Evolutionary conservation across 2,888 invertebrate genomes (phyloP).

Genomic region (Phyto melanocephala): DNA sequence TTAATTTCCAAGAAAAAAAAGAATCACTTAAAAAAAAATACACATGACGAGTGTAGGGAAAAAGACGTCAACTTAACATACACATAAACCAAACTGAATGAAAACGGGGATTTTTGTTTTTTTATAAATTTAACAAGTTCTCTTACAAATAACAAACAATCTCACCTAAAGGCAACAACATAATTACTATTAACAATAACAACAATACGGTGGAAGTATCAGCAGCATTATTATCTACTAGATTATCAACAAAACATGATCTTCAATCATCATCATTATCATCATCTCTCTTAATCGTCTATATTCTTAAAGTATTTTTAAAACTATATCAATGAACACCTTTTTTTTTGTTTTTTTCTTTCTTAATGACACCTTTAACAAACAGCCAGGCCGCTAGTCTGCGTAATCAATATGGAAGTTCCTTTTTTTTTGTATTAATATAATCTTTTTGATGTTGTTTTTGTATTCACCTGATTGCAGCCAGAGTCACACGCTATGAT

Average conservation of each 20-base stretch:
- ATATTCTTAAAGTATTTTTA: slow-evolving; percentile 20
- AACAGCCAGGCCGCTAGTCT: not conserved
- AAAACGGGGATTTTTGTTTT: not conserved
- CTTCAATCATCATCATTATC: not conserved
- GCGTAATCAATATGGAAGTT: not conserved
- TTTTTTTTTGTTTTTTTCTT: slow-evolving; percentile 17
- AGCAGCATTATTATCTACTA: not conserved
- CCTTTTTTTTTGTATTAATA: not conserved
- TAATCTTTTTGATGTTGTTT: not conserved
- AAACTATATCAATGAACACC: slow-evolving; percentile 48
- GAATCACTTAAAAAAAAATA: not conserved
- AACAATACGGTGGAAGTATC: not conserved
- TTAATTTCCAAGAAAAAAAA: slow-evolving; percentile 60
- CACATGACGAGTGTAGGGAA: not conserved
- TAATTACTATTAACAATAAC: slow-evolving; percentile 1
- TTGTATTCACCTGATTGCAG: slow-evolving; percentile 1
- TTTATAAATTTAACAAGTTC: slow-evolving; percentile 27
- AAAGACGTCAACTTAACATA: slow-evolving; percentile 31
- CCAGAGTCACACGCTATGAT: not conserved
- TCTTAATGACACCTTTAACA: slow-evolving; percentile 50
- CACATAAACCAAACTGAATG: not conserved
- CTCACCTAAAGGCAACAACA: slow-evolving; percentile 24
- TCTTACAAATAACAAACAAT: slow-evolving; percentile 25
- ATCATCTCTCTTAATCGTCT: slow-evolving; percentile 4
- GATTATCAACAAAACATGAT: not conserved